Conservation (phyloP, 2,797 vertebrate species). For the Chanos chanos region DNA sequence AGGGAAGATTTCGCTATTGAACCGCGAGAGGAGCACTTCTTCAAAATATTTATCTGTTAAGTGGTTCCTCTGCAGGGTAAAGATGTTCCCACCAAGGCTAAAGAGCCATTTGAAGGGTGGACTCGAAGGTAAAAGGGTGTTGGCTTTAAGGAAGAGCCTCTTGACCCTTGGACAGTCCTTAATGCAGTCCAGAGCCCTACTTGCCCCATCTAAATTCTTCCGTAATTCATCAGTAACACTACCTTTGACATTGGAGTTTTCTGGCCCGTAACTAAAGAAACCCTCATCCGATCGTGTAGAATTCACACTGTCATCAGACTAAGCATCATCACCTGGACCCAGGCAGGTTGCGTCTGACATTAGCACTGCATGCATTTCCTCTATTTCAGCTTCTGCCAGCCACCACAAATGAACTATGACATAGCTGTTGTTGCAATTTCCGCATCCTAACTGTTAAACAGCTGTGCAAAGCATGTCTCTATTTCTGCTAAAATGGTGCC, state of each 20-base stretch:
- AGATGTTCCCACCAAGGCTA: slow-evolving; percentile 64
- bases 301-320: slow-evolving; percentile 42
- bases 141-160: slow-evolving; percentile 71
- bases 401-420: slow-evolving; percentile 72
- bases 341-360: slow-evolving; percentile 60
- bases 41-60: slow-evolving; percentile 72
- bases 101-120: slow-evolving; percentile 70
- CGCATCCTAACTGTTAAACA: slow-evolving; percentile 65
- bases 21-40: slow-evolving; percentile 66
- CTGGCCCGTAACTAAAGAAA: slow-evolving; percentile 69
- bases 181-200: slow-evolving; percentile 68
- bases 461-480: slow-evolving; percentile 64
- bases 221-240: slow-evolving; percentile 63
- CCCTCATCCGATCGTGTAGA: slow-evolving; percentile 65
- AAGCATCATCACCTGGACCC: slow-evolving; percentile 45
- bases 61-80: slow-evolving; percentile 62
- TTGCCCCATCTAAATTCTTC: slow-evolving; percentile 67
- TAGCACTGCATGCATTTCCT: slow-evolving; percentile 64
- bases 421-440: slow-evolving; percentile 66
- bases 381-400: slow-evolving; percentile 64
- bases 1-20: slow-evolving; percentile 57
- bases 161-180: slow-evolving; percentile 70
- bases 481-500: slow-evolving; percentile 55
- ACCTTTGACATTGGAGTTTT: slow-evolving; percentile 50
- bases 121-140: slow-evolving; percentile 69